Percentiles rank a stretch among this genome's conserved stretches.
These are phyloP conservation scores for Papilio protenor DNA, from an alignment of 2,888 invertebrate genomes.

Conservation along the genomic window DNA sequence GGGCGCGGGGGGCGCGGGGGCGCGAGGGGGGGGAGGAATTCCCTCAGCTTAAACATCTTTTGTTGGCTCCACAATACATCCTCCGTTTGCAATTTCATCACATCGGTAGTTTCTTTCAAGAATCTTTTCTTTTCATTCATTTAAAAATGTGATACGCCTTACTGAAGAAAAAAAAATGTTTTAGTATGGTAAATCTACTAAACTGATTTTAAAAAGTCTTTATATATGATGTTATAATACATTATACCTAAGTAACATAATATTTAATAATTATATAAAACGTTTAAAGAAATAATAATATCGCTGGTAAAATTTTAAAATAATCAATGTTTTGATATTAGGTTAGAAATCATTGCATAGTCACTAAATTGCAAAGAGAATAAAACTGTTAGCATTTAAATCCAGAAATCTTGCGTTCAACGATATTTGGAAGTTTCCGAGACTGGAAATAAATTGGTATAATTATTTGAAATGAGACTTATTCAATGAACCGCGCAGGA, in stretches of 20 bases:
- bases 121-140: not conserved
- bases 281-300: too few relatives aligned
- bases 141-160: not conserved
- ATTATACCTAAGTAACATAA: too few relatives aligned
- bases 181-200: too few relatives aligned
- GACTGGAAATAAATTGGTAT: not conserved
- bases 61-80: slow-evolving; percentile 14
- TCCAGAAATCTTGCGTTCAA: not conserved
- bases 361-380: too few relatives aligned
- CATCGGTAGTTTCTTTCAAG: not conserved
- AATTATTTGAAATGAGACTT: not conserved
- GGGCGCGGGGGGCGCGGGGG: not conserved
- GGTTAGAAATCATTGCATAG: too few relatives aligned
- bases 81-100: not conserved
- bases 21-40: not conserved
- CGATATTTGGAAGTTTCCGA: not conserved
- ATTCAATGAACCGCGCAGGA: not conserved
- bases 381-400: too few relatives aligned
- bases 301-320: too few relatives aligned
- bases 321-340: too few relatives aligned
- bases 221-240: too few relatives aligned
- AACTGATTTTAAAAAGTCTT: too few relatives aligned
- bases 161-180: too few relatives aligned
- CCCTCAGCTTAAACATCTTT: slow-evolving; percentile 6
- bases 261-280: too few relatives aligned